These are phyloP conservation scores for Pemphredon lugubris DNA, from an alignment of 2,888 invertebrate species.

Conservation along the genomic window DNA sequence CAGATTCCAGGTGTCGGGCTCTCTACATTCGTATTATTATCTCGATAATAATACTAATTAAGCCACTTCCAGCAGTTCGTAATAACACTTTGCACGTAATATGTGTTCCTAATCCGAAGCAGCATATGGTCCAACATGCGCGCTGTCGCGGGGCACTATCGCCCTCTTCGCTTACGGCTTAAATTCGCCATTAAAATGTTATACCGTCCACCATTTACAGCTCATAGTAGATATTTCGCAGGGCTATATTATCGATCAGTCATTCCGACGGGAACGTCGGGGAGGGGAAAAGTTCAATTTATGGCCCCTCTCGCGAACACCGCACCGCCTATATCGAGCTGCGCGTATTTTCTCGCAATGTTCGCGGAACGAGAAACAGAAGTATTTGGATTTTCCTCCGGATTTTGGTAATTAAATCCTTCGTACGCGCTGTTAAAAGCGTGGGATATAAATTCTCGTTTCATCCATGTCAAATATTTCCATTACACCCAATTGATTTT, in stretches of 20 bases:
- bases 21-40: conserved; percentile 57
- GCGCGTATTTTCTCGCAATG: not conserved
- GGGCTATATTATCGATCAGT: conserved; percentile 59
- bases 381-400: not conserved
- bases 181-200: conserved; percentile 57
- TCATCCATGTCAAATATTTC: not conserved
- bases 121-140: conserved; percentile 67
- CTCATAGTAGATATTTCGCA: conserved; percentile 44
- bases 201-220: conserved; percentile 53
- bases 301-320: conserved; percentile 27
- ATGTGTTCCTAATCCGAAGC: conserved; percentile 65
- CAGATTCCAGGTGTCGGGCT: conserved; percentile 57
- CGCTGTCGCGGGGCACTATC: conserved; percentile 19
- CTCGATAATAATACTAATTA: conserved; percentile 60
- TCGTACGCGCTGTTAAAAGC: not conserved
- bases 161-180: conserved; percentile 36
- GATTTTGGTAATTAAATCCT: not conserved
- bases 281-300: conserved; percentile 41
- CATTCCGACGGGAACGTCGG: conserved; percentile 17
- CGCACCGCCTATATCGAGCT: conserved; percentile 10
- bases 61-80: conserved; percentile 60
- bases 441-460: not conserved
- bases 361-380: not conserved
- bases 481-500: too few relatives aligned
- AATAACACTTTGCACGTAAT: conserved; percentile 67